A percentile compares a stretch with the other conserved stretches of the same genome.
These are phyloP conservation scores for Rhynchotus rufescens DNA, from an alignment of 2,797 vertebrate genomes.

Conservation along the genomic window DNA sequence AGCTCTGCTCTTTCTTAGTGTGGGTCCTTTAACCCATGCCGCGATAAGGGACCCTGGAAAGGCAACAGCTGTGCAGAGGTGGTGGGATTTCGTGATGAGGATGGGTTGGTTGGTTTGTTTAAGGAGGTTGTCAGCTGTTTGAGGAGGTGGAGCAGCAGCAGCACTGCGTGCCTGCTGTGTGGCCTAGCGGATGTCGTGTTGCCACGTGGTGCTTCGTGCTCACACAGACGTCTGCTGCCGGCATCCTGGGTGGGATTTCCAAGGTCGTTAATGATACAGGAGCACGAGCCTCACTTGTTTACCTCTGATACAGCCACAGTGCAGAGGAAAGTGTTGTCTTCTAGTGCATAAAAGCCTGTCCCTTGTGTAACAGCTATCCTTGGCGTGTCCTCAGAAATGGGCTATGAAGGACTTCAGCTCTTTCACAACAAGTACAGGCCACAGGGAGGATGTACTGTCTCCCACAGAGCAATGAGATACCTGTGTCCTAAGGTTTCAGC, in stretches of 20 bases:
- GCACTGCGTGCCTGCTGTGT: background rate
- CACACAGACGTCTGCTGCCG: background rate
- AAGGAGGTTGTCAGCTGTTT: background rate
- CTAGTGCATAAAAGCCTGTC: background rate
- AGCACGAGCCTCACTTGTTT: background rate
- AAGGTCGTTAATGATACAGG: background rate
- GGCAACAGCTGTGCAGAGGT: background rate
- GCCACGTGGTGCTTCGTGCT: accelerated
- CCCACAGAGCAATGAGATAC: background rate
- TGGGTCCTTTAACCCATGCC: background rate
- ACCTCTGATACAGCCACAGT: background rate
- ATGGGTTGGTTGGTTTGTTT: background rate
- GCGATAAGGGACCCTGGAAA: background rate
- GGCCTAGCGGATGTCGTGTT: accelerated
- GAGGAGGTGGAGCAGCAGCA: background rate
- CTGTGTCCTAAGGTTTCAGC: accelerated
- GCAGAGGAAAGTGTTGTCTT: background rate
- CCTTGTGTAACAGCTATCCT: background rate
- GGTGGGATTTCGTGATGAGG: no score
- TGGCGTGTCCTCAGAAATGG: background rate
- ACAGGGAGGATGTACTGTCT: background rate
- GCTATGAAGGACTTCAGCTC: background rate
- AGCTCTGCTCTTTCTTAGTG: background rate
- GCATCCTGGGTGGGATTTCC: background rate
- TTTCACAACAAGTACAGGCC: background rate